phyloP scores from a whole-genome alignment of 2,797 vertebrate species.

The Borostomias antarcticus region DNA sequence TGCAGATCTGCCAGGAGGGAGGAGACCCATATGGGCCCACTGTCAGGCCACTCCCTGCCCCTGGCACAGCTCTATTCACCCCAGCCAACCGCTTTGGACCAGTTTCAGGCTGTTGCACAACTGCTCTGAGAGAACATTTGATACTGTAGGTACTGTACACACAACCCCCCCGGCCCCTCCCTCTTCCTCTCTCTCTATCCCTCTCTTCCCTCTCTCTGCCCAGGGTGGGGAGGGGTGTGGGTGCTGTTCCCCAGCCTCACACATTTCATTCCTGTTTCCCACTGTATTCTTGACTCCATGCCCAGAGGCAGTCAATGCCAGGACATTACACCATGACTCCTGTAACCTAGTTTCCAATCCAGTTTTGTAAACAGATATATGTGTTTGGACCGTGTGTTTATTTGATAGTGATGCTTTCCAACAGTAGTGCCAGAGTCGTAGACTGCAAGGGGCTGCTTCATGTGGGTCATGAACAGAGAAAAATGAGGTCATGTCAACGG shows the following conservation, averaged over 20 bases:
- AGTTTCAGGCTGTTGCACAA: constrained; percentile 43
- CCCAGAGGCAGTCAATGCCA: not conserved
- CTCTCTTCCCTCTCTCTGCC: not conserved
- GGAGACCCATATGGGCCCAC: not conserved
- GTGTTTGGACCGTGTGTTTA: not conserved
- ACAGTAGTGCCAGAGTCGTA: not conserved
- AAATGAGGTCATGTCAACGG: constrained; percentile 36
- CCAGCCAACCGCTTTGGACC: constrained; percentile 46
- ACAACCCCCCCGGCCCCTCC: not conserved
- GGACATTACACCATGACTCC: not conserved
- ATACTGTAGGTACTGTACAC: not conserved
- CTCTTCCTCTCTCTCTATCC: not conserved
- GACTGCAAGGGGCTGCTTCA: not conserved
- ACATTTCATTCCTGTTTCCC: not conserved
- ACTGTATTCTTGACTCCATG: not conserved
- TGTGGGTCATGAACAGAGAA: constrained; percentile 3
- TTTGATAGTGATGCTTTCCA: not conserved
- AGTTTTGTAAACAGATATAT: not conserved
- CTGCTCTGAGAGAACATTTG: constrained; percentile 6
- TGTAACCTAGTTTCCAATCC: not conserved
- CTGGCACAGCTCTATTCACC: constrained; percentile 33
- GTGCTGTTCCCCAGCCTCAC: not conserved
- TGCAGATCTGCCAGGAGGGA: too few relatives aligned
- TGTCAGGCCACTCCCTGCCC: constrained; percentile 54
- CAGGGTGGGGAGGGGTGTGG: not conserved